Evolutionary conservation across 2,797 vertebrate genomes (phyloP).

Genomic region (Hephaestus fuliginosus): DNA sequence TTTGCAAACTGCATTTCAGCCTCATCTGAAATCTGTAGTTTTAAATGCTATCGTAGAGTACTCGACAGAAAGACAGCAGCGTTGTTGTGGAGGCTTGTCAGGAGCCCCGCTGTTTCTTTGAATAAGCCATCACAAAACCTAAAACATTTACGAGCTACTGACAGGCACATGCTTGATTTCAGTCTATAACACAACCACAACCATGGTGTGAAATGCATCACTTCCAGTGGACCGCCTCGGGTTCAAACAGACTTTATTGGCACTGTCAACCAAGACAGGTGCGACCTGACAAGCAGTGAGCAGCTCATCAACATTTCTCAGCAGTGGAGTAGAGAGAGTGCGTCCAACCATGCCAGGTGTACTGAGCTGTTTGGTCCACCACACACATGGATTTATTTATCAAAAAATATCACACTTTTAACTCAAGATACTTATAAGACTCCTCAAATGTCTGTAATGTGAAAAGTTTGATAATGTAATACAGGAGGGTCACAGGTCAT

Average conservation of each 20-base stretch:
- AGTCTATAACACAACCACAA: conserved; percentile 13
- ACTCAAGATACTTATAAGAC: neutral
- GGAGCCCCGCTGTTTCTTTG: conserved; percentile 18
- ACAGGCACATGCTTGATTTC: conserved; percentile 26
- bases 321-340: neutral
- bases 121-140: neutral
- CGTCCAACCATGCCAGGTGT: neutral
- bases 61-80: neutral
- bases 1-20: neutral
- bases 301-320: conserved; percentile 1
- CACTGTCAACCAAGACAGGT: conserved; percentile 24
- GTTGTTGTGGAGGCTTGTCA: conserved; percentile 6
- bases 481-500: neutral
- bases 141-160: neutral
- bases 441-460: neutral
- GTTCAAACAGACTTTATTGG: neutral
- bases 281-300: conserved; percentile 20
- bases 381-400: neutral
- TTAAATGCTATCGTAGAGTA: neutral
- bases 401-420: neutral
- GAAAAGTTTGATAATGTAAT: too few relatives aligned
- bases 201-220: neutral
- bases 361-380: neutral
- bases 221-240: conserved; percentile 4
- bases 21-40: conserved; percentile 11